A percentile compares a stretch with the other conserved stretches of the same genome.
Evolutionary conservation across 2,888 invertebrate genomes (phyloP).

Genomic region (Halictus ligatus): DNA sequence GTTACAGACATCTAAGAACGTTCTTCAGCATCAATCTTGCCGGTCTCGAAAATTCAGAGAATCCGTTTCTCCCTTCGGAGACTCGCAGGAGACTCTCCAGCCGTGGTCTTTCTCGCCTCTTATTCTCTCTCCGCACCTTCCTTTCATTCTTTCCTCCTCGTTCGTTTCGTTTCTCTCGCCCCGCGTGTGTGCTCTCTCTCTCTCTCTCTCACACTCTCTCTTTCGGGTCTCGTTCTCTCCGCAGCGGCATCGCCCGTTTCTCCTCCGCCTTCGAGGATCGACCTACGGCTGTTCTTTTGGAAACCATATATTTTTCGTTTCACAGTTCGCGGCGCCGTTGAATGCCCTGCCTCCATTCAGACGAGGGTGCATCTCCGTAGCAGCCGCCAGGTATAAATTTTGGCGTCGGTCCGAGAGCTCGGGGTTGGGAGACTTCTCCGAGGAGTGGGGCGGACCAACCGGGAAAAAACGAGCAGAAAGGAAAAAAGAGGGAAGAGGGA

Average conservation of each 20-base stretch:
- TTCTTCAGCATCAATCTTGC: conserved; percentile 71
- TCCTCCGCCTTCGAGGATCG: conserved; percentile 60
- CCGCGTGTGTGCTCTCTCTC: conserved; percentile 5
- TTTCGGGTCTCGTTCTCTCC: conserved; percentile 26
- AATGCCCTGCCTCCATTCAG: conserved; percentile 78
- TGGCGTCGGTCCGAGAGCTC: conserved; percentile 71
- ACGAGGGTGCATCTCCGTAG: conserved; percentile 78
- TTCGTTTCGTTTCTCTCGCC: conserved; percentile 32
- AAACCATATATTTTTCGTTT: conserved; percentile 82
- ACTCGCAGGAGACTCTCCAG: conserved; percentile 34
- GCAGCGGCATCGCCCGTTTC: conserved; percentile 27
- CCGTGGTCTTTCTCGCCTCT: conserved; percentile 59
- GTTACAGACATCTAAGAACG: conserved; percentile 66
- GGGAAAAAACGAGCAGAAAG: conserved; percentile 34
- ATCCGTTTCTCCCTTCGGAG: conserved; percentile 66
- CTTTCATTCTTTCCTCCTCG: conserved; percentile 26
- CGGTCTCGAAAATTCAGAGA: conserved; percentile 75
- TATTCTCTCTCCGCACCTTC: conserved; percentile 56
- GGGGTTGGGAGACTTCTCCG: conserved; percentile 53
- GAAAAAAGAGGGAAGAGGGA: conserved; percentile 54
- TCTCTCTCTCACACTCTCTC: conserved; percentile 5
- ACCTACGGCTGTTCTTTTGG: conserved; percentile 74
- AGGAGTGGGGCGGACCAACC: conserved; percentile 44
- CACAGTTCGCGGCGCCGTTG: conserved; percentile 80
- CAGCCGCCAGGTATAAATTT: conserved; percentile 83